A percentile compares a stretch with the other conserved stretches of the same genome.
These are phyloP conservation scores for Alectura lathami DNA, from an alignment of 2,113 vertebrate species.

Conservation along the genomic window DNA sequence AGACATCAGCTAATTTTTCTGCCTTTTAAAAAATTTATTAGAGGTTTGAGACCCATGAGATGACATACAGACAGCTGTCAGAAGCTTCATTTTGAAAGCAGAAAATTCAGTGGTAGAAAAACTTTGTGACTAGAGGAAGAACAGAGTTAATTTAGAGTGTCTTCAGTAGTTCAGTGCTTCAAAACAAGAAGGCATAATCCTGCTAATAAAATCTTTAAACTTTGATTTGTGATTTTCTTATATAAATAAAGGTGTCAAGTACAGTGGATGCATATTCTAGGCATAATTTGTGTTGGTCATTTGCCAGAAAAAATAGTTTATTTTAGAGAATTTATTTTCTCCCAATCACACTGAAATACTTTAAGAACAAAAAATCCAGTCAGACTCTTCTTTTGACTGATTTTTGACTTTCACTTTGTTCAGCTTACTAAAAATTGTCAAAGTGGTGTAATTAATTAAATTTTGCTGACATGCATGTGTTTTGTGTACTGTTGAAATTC, in stretches of 20 bases:
- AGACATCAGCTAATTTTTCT: background rate
- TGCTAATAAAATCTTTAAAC: background rate
- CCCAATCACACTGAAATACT: rapidly evolving
- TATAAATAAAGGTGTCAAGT: background rate
- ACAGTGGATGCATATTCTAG: background rate
- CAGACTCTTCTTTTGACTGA: background rate
- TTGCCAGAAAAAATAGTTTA: background rate
- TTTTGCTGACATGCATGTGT: background rate
- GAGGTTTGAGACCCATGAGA: background rate
- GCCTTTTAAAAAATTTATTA: background rate
- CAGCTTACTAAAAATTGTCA: background rate
- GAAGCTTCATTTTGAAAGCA: background rate
- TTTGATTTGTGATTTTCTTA: background rate
- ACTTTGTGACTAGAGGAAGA: background rate
- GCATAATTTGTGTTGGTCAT: rapidly evolving
- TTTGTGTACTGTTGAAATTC: background rate
- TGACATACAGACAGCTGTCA: background rate
- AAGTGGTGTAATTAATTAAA: background rate
- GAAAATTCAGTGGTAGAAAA: background rate
- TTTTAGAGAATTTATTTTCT: background rate
- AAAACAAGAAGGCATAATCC: background rate
- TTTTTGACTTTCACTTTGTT: background rate
- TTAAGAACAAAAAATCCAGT: too few species aligned
- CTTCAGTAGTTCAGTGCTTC: background rate
- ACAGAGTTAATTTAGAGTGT: background rate